Percentiles rank a stretch among this genome's conserved stretches.
These are phyloP conservation scores for Phylloscopus collybita DNA, from an alignment of 2,797 vertebrate species.

Conservation along the genomic window DNA sequence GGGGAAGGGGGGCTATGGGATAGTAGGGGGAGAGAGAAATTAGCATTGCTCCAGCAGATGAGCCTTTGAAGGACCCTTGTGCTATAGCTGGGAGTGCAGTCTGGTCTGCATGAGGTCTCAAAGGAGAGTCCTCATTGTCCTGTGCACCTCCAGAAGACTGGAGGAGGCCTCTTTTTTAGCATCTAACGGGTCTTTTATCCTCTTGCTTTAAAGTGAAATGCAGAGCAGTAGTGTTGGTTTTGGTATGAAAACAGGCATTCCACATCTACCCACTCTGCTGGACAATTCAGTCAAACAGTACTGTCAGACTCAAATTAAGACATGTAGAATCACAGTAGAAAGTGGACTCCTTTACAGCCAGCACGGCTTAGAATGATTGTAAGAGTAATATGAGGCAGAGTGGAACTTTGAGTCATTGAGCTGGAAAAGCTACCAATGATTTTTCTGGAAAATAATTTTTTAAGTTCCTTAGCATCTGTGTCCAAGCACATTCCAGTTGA, in stretches of 20 bases:
- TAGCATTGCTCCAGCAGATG: neutral
- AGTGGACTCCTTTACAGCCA: neutral
- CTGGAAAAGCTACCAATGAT: neutral
- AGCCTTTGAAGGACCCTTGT: neutral
- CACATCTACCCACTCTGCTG: neutral
- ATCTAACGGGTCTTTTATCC: neutral
- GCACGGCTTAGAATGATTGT: neutral
- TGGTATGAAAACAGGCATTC: neutral
- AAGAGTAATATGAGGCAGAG: neutral
- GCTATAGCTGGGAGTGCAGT: neutral
- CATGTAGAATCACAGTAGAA: neutral
- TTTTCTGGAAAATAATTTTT: neutral
- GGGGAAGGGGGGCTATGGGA: rapidly evolving
- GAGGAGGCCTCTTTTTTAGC: neutral
- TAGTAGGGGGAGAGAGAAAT: neutral
- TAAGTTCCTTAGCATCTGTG: neutral
- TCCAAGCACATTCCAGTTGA: neutral
- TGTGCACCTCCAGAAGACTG: neutral
- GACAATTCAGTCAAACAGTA: neutral
- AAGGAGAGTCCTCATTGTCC: neutral
- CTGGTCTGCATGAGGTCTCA: rapidly evolving
- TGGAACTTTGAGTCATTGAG: neutral
- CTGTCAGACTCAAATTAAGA: neutral
- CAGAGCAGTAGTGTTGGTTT: neutral
- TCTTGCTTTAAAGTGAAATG: neutral